A percentile compares a stretch with the other conserved stretches of the same genome.
Conservation (phyloP, 2,113 vertebrate genomes). For the Sisor rabdophorus region DNA sequence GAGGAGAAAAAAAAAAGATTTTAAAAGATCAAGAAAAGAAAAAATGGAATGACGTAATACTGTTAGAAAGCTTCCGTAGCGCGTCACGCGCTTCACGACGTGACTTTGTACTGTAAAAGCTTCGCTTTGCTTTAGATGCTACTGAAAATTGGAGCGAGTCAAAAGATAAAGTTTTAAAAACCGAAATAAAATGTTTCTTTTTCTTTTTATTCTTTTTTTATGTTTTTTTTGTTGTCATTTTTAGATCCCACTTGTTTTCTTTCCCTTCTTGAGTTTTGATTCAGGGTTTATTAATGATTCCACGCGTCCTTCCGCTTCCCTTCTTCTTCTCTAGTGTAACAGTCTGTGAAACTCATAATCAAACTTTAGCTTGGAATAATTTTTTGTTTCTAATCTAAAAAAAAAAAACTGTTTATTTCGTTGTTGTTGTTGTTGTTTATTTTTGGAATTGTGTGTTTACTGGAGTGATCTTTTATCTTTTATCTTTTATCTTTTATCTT, state of each 20-base stretch:
- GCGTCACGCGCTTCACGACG: slow-evolving; percentile 18
- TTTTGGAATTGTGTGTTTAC: background rate
- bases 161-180: background rate
- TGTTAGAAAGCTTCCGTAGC: slow-evolving; percentile 33
- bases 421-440: background rate
- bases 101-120: slow-evolving; percentile 41
- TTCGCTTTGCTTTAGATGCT: background rate
- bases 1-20: background rate
- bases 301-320: slow-evolving; percentile 23
- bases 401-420: background rate
- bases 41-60: slow-evolving; percentile 38
- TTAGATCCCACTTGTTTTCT: slow-evolving; percentile 34
- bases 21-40: slow-evolving; percentile 21
- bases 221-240: slow-evolving; percentile 30
- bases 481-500: too few relatives aligned
- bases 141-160: slow-evolving; percentile 25
- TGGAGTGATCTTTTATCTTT: too few relatives aligned
- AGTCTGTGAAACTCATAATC: slow-evolving; percentile 30
- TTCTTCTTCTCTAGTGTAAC: slow-evolving; percentile 40
- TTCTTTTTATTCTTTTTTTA: background rate
- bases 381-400: slow-evolving; percentile 36
- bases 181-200: too few relatives aligned
- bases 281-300: slow-evolving; percentile 51
- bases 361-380: slow-evolving; percentile 42
- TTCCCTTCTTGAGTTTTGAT: slow-evolving; percentile 42